phyloP scores from a whole-genome alignment of 2,113 vertebrate genomes.

The Porphyrio hochstetteri region DNA sequence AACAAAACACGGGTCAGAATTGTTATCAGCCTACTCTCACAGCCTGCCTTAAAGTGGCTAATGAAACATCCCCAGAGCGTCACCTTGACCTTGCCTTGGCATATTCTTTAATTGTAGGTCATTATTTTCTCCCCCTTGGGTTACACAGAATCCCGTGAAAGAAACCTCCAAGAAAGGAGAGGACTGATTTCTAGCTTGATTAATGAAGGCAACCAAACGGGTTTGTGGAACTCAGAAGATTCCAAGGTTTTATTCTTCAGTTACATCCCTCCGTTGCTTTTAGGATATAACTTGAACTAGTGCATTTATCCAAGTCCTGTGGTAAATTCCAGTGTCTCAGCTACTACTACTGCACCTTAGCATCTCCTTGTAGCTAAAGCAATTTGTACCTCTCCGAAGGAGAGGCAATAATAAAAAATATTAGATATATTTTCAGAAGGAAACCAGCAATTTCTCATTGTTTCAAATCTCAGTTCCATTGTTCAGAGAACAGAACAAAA shows the following conservation, averaged over 20 bases:
- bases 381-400: neutral
- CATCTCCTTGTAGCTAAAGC: neutral
- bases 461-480: neutral
- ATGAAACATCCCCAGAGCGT: constrained; percentile 8
- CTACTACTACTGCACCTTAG: neutral
- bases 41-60: constrained; percentile 22
- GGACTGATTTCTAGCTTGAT: constrained; percentile 23
- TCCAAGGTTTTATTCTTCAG: neutral
- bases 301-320: neutral
- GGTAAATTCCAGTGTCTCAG: neutral
- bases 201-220: neutral
- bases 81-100: constrained; percentile 38
- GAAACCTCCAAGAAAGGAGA: neutral
- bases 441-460: neutral
- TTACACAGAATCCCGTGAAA: neutral
- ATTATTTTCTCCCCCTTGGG: constrained; percentile 44
- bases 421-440: neutral
- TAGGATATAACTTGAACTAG: neutral
- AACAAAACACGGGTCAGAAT: neutral
- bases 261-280: neutral
- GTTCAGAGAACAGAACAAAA: neutral
- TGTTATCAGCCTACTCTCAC: constrained; percentile 21
- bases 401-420: neutral
- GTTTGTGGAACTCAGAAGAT: neutral
- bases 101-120: constrained; percentile 30